These are phyloP conservation scores for Micromys minutus DNA, from an alignment of 2,113 vertebrate species.

Conservation along the genomic window DNA sequence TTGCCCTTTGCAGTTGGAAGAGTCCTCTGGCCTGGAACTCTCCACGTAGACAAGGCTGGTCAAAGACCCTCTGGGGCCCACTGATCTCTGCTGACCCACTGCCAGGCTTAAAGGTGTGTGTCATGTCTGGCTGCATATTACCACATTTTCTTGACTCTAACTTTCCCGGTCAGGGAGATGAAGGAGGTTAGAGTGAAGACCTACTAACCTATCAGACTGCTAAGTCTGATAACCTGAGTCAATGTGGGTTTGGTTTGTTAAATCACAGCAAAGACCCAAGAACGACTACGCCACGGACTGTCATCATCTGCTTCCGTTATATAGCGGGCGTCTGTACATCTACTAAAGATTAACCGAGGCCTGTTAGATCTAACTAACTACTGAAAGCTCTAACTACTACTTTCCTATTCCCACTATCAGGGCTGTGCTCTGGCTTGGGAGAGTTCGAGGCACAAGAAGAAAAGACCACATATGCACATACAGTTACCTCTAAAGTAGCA, in stretches of 20 bases:
- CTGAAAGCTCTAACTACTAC: too few relatives aligned
- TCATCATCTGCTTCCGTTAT: neutral
- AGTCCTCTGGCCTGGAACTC: neutral
- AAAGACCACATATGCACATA: neutral
- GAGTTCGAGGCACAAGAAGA: neutral
- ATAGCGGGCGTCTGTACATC: rapidly evolving
- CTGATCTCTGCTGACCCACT: neutral
- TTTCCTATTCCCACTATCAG: rapidly evolving
- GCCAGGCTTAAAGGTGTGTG: neutral
- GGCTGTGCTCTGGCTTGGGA: neutral
- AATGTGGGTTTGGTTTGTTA: rapidly evolving
- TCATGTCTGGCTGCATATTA: neutral
- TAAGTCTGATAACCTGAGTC: neutral
- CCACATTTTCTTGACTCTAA: neutral
- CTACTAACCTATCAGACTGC: too few relatives aligned
- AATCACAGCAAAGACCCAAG: rapidly evolving
- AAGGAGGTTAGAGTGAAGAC: neutral
- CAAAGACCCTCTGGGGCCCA: neutral
- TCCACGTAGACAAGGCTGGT: neutral
- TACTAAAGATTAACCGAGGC: neutral
- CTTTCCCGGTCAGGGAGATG: neutral
- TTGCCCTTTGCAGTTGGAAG: neutral
- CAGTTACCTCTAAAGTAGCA: neutral
- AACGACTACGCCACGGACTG: neutral
- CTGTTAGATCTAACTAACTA: too few relatives aligned